Conservation (phyloP, 2,888 invertebrate species). For the Thera britannica region DNA sequence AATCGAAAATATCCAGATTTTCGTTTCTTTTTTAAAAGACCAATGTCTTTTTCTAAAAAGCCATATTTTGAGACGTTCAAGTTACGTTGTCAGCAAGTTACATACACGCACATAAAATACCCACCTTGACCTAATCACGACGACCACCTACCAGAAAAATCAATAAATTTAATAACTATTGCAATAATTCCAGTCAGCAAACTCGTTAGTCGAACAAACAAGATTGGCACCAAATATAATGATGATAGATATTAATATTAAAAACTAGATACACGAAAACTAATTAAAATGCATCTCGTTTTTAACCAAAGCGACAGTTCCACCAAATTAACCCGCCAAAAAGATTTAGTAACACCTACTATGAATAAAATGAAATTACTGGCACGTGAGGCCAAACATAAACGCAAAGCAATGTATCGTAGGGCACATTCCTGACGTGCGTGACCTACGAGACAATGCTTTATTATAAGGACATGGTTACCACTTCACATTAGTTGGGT, state of each 20-base stretch:
- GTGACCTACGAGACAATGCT: too few species aligned
- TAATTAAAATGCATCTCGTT: constrained; percentile 8
- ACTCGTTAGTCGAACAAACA: constrained; percentile 1
- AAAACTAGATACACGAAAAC: not conserved
- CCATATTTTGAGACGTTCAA: not conserved
- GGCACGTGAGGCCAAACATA: too few species aligned
- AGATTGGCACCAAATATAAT: not conserved
- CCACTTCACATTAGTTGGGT: too few species aligned
- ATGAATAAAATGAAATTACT: not conserved
- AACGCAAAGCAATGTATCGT: too few species aligned
- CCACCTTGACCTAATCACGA: constrained; percentile 23
- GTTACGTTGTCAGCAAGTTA: not conserved
- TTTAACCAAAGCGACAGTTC: constrained; percentile 5
- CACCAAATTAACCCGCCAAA: constrained; percentile 17
- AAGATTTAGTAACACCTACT: not conserved
- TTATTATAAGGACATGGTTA: too few species aligned
- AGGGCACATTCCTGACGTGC: too few species aligned
- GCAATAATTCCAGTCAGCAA: constrained; percentile 13
- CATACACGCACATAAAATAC: constrained; percentile 1
- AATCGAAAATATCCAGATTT: too few species aligned
- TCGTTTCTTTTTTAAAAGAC: not conserved
- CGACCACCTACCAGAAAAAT: constrained; percentile 7
- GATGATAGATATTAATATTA: too few species aligned
- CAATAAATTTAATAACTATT: constrained; percentile 15
- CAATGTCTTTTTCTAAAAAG: too few species aligned